Base-by-base conservation (phyloP, 2,888 invertebrate genomes). In the Drosophila peninsularis region DNA sequence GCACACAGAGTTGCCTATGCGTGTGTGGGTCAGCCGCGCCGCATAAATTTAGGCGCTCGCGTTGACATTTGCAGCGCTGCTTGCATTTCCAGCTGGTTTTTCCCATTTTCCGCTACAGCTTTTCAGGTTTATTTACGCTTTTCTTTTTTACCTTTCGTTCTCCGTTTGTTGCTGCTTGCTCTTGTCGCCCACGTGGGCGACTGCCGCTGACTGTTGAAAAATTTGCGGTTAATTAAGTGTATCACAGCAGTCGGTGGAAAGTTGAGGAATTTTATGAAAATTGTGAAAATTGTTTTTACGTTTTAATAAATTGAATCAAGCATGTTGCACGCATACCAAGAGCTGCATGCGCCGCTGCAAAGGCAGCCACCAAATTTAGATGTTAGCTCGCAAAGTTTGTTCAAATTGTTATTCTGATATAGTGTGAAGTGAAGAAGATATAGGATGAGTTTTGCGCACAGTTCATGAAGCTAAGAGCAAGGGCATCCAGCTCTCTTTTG, bases 41-140 rank as follows among this genome's bases (percentile, higher is more conserved):
- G 86, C 86, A 83, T 83, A 83, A 82, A 83, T 83, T 85, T 82
- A 66, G 66, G 58, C 56, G 13, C 62, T 44, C 55, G 61, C 66
- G 68, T 70, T 83, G 84, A 78, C 71, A 82, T 76, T 82, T 85
- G 68, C 76, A 65, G 63, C 54, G 67, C 54, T 70, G 63, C 56
- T 54, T 76, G 86, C 77, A 76, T 57, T 66, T 54, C 64, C 71
- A 77, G 69, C 61, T 78, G 67, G 44, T 57, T 80, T 62, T 68
- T 27, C 34, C 37, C 76, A 71, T 57, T 77, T 75, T 39, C 47
- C 55, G 17, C 37, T 11, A 7, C 2, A 37, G 37, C 19, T 30
- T 37, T 10, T 30, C 49, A 39, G n/a, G 27, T 45, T 45, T 36
- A 44, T 44, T 54, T 42, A 32, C 30, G 30, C 19, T 41, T 37